Evolutionary conservation across 2,888 invertebrate species (phyloP).

Genomic region (Dynastes tityus): DNA sequence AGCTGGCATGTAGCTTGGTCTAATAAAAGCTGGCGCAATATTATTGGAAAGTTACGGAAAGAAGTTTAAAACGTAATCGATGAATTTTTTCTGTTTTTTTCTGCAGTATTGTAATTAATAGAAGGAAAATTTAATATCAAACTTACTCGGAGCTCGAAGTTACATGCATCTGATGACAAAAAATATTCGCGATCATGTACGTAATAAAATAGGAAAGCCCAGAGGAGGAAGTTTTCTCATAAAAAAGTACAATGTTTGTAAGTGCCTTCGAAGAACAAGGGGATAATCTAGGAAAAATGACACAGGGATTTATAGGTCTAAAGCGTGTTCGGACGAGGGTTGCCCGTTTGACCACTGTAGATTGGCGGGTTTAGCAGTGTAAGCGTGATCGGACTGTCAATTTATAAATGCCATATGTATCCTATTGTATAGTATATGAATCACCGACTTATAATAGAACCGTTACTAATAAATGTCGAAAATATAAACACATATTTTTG

Average conservation of each 20-base stretch:
- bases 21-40: conserved; percentile 9
- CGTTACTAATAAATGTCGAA: conserved; percentile 49
- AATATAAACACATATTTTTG: conserved; percentile 48
- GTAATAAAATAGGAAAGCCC: conserved; percentile 34
- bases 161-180: neutral
- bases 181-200: conserved; percentile 26
- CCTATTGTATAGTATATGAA: conserved; percentile 50
- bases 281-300: conserved; percentile 63
- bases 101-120: neutral
- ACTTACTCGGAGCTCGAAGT: neutral
- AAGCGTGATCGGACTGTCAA: conserved; percentile 61
- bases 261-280: conserved; percentile 68
- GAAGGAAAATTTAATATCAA: conserved; percentile 21
- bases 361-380: conserved; percentile 67
- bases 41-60: neutral
- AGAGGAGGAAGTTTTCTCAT: conserved; percentile 63
- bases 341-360: conserved; percentile 65
- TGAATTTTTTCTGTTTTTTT: neutral
- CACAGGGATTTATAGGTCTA: conserved; percentile 67
- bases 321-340: conserved; percentile 66
- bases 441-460: conserved; percentile 48
- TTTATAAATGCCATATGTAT: conserved; percentile 51
- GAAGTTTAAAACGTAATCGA: neutral
- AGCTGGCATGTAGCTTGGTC: neutral
- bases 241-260: conserved; percentile 69